A percentile compares a stretch with the other conserved stretches of the same genome.
Evolutionary conservation across 23 tunicate species (phyloP).

Genomic region (Aplidium turbinatum): DNA sequence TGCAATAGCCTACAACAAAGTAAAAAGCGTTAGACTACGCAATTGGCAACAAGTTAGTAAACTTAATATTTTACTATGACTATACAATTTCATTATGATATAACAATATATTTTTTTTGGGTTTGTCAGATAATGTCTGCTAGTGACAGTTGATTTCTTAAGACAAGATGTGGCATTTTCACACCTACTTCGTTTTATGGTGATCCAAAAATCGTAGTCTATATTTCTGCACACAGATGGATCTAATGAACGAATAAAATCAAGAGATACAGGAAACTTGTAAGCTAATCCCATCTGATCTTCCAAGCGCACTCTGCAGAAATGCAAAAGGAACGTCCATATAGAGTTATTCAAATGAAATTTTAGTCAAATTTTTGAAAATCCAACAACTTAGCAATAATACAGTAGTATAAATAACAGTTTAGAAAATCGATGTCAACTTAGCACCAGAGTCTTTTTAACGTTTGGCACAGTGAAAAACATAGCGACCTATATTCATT

Average conservation of each 20-base stretch:
- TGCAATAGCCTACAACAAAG: too few species aligned
- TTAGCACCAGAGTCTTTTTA: too few species aligned
- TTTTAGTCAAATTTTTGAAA: background rate
- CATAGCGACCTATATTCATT: background rate
- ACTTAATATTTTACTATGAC: too few species aligned
- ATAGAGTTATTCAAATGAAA: background rate
- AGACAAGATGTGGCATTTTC: too few species aligned
- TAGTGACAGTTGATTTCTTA: too few species aligned
- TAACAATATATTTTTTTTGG: too few species aligned
- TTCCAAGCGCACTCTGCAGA: slow-evolving; percentile 20
- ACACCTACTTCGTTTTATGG: slow-evolving; percentile 54
- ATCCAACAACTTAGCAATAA: background rate
- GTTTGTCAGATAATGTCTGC: too few species aligned
- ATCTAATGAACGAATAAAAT: slow-evolving; percentile 53
- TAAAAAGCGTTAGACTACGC: too few species aligned
- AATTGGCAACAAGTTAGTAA: too few species aligned
- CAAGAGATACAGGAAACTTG: slow-evolving; percentile 55
- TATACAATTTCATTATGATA: too few species aligned
- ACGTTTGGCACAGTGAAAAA: background rate
- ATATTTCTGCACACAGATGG: slow-evolving; percentile 60
- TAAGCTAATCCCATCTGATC: slow-evolving; percentile 52
- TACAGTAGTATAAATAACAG: too few species aligned
- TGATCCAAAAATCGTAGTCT: slow-evolving; percentile 71
- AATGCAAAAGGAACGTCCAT: background rate
- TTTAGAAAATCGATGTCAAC: too few species aligned